Conservation (phyloP, 2,113 vertebrate species). For the Nycticebus coucang region DNA sequence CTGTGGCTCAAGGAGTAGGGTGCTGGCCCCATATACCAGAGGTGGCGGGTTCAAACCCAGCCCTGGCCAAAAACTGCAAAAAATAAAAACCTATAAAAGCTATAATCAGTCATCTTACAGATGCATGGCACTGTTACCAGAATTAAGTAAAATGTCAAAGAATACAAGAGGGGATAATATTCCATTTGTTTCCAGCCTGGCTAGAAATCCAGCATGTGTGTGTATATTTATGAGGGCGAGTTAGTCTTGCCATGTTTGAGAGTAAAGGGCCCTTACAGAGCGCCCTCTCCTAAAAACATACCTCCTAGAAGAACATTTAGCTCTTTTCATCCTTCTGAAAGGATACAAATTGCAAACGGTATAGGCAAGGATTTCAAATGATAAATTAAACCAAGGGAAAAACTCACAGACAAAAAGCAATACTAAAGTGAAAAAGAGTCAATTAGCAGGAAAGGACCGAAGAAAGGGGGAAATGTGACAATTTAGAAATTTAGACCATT, state of each 20-base stretch:
- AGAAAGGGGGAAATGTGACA: not conserved
- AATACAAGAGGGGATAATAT: not conserved
- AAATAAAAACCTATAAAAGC: too few species aligned
- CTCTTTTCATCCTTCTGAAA: slow-evolving; percentile 43
- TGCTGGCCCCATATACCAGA: too few species aligned
- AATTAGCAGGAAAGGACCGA: slow-evolving; percentile 3
- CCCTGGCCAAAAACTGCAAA: too few species aligned
- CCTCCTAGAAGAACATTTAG: not conserved
- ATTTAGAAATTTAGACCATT: too few species aligned
- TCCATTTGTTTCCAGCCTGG: not conserved
- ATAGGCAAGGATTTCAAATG: slow-evolving; percentile 20
- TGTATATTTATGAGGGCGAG: not conserved
- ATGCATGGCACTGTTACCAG: not conserved
- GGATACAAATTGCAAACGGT: not conserved
- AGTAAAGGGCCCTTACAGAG: not conserved
- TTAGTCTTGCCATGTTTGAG: not conserved
- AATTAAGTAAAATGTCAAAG: not conserved
- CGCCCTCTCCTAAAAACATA: not conserved
- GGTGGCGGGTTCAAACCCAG: too few species aligned
- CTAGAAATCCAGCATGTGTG: not conserved
- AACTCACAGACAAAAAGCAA: slow-evolving; percentile 26
- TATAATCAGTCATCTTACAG: not conserved
- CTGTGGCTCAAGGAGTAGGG: too few species aligned
- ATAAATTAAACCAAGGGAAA: slow-evolving; percentile 45
- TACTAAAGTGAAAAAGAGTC: not conserved